Base-by-base conservation (phyloP, 1,140 invertebrate species). In the Scylla paramamosain region DNA sequence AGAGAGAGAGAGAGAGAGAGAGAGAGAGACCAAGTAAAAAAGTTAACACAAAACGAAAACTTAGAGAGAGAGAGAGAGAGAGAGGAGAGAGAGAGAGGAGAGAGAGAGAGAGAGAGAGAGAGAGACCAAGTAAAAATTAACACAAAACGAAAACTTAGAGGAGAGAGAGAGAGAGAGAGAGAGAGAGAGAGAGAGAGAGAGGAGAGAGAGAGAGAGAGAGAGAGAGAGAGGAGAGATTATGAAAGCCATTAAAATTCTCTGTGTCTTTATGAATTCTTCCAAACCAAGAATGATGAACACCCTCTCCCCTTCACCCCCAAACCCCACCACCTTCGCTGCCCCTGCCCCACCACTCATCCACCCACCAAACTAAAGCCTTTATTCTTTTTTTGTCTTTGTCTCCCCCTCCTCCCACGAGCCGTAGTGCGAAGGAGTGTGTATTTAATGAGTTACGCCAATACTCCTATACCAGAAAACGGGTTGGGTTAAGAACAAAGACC, bases 161-260 rank as follows among this genome's bases (percentile, higher is more conserved):
- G 20, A 4, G 20, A 67, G 59, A 67, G 59, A 59, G 89, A 52
- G 89, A 91, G 16, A 52, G 45, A 91, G 39, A 28, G 16, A 59
- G 39, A 52, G 89, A 28, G 12, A 91, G 16, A 28, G 45, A 91
- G 48, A 52, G 45, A 59, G 28, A 20, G 89, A 46, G 28, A 52
- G 48, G 90, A 52, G 31, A 32, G 59, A 59, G 90, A 92, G n/a
- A 77, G n/a, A 29, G 90, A 92, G 90, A 92, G 59, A 92, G 90
- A 59, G 90, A 92, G 90, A 52, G 59, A 92, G 59, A 77, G 59
- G 90, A 92, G 90, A 89, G 39, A 46, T 77, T 77, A 77, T 2
- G 67, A 77, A 77, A 25, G 25, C 67, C 67, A 77, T 77, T 77
- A 77, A 77, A 77, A 77, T 77, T 77, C 67, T 77, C 67, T n/a